Conservation (phyloP, 2,888 invertebrate genomes). For the Acleris emargana region DNA sequence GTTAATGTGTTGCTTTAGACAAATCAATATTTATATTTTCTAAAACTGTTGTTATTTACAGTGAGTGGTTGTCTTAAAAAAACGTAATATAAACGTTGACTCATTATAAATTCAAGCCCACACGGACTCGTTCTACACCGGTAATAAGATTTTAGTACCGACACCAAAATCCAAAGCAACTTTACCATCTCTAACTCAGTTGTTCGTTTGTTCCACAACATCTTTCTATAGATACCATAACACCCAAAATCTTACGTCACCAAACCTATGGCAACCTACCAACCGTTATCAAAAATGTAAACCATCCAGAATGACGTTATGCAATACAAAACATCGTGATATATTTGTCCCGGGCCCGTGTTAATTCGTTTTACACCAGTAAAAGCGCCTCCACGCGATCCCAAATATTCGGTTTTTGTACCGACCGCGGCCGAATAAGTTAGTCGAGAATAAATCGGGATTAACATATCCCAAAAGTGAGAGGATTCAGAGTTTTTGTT, state of each 20-base stretch:
- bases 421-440: constrained; percentile 64
- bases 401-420: constrained; percentile 72
- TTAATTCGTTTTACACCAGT: constrained; percentile 70
- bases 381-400: constrained; percentile 68
- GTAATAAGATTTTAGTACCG: too few relatives aligned
- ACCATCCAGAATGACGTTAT: constrained; percentile 3
- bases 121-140: too few relatives aligned
- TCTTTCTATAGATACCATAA: neutral
- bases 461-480: constrained; percentile 71
- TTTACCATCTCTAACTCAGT: too few relatives aligned
- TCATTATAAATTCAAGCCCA: too few relatives aligned
- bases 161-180: too few relatives aligned
- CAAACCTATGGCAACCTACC: neutral
- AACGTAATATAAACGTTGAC: too few relatives aligned
- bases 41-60: too few relatives aligned
- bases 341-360: constrained; percentile 51
- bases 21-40: too few relatives aligned
- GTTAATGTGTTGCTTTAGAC: too few relatives aligned
- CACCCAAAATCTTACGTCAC: neutral
- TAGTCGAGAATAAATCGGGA: constrained; percentile 65
- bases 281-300: constrained; percentile 9
- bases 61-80: too few relatives aligned
- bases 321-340: constrained; percentile 50
- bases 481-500: constrained; percentile 22
- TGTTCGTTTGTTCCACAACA: too few relatives aligned